These are phyloP conservation scores for Pandemis cinnamomeana DNA, from an alignment of 2,888 invertebrate species.

Conservation along the genomic window DNA sequence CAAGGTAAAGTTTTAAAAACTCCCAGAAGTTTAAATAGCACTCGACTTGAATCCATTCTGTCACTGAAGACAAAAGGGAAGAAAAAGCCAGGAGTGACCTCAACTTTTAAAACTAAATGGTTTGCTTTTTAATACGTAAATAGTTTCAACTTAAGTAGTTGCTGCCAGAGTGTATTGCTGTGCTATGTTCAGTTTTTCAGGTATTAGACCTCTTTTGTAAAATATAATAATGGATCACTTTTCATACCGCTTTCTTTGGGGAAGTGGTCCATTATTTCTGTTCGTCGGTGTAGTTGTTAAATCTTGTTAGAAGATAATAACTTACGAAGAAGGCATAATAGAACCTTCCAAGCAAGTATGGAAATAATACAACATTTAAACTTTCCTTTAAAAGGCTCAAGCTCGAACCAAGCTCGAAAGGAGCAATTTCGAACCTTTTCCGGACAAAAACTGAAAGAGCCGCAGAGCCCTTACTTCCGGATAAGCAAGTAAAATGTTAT, in stretches of 20 bases:
- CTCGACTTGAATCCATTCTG: constrained; percentile 30
- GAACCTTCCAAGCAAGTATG: background rate
- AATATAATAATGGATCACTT: too few species aligned
- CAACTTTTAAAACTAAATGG: constrained; percentile 19
- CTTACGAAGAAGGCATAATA: too few species aligned
- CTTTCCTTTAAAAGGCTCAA: background rate
- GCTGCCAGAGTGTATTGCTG: background rate
- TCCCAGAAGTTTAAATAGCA: constrained; percentile 27
- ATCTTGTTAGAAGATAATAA: background rate
- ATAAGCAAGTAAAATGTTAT: constrained; percentile 36
- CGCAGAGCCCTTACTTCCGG: constrained; percentile 29
- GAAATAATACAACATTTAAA: background rate
- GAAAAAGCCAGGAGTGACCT: constrained; percentile 19
- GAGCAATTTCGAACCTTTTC: background rate
- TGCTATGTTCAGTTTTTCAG: too few species aligned
- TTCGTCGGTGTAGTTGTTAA: too few species aligned
- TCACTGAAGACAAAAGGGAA: constrained; percentile 29
- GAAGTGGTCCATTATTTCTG: too few species aligned
- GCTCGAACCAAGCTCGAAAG: too few species aligned
- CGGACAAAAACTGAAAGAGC: constrained; percentile 16
- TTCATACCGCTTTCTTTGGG: too few species aligned
- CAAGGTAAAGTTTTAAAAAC: constrained; percentile 78
- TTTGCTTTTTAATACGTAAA: background rate
- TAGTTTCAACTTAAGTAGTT: background rate
- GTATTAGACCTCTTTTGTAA: too few species aligned